Conservation (phyloP, 1,140 invertebrate species). For the Zaprionus lachaisei region DNA sequence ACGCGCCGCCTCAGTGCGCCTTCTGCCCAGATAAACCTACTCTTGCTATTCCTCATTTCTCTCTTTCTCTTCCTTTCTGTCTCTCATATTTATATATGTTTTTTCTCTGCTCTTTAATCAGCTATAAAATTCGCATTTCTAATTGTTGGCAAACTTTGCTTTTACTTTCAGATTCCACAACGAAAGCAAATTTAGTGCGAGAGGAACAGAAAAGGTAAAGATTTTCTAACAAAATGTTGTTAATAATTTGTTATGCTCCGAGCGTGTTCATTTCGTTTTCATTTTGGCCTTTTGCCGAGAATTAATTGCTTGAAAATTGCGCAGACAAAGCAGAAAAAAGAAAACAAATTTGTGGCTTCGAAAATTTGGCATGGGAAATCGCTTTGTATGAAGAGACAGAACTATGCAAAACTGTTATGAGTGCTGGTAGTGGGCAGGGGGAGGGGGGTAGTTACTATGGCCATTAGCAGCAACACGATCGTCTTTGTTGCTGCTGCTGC, state of each 20-base stretch:
- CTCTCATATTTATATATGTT: neutral
- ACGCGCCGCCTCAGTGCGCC: constrained; percentile 17
- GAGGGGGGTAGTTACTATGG: constrained; percentile 9
- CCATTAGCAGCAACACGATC: constrained; percentile 74
- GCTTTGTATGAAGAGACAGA: neutral
- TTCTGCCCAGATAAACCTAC: neutral
- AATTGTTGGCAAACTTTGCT: constrained; percentile 30
- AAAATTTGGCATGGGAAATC: constrained; percentile 31
- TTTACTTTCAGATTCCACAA: constrained; percentile 66
- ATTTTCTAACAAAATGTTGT: constrained; percentile 20
- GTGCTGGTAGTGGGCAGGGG: neutral
- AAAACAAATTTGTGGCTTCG: neutral
- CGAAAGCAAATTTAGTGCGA: constrained; percentile 57
- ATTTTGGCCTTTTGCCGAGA: constrained; percentile 9
- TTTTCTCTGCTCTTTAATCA: neutral
- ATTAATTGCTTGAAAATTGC: constrained; percentile 22
- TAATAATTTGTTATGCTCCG: constrained; percentile 33
- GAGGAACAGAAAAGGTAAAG: constrained; percentile 39
- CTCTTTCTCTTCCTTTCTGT: neutral
- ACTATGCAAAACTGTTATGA: constrained; percentile 32
- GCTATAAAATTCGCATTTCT: neutral
- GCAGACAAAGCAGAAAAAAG: neutral
- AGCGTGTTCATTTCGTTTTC: constrained; percentile 37
- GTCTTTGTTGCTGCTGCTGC: constrained; percentile 18
- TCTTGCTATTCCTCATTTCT: neutral